Evolutionary conservation across 2,113 vertebrate genomes (phyloP).

Genomic region (Erythrocercus mccallii): DNA sequence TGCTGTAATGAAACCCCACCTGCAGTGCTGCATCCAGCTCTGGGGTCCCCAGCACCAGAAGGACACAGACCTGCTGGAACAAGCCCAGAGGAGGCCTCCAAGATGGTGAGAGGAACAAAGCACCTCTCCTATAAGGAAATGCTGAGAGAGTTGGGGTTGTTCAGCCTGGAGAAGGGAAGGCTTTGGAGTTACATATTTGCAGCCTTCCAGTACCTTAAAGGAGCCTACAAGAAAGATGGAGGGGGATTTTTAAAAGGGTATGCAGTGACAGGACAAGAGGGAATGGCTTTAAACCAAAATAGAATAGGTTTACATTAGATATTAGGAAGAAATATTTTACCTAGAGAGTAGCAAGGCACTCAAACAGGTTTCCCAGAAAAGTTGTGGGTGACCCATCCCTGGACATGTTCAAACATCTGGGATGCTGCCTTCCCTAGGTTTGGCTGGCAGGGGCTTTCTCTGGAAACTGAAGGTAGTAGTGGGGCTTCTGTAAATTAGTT

Average conservation of each 20-base stretch:
- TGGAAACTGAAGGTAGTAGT: background rate
- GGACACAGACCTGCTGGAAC: background rate
- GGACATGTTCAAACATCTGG: background rate
- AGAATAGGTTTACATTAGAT: background rate
- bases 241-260: background rate
- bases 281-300: background rate
- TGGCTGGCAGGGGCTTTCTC: background rate
- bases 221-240: background rate
- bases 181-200: background rate
- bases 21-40: background rate
- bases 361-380: background rate
- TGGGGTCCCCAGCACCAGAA: background rate
- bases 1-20: background rate
- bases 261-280: background rate
- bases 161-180: background rate
- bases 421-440: background rate
- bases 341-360: background rate
- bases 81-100: background rate
- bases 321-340: background rate
- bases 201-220: background rate
- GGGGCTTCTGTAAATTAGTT: background rate
- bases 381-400: background rate
- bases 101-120: background rate
- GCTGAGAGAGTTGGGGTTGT: background rate
- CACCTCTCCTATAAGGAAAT: background rate